phyloP scores from a whole-genome alignment of 2,888 invertebrate genomes.

The Cyclophora punctaria region DNA sequence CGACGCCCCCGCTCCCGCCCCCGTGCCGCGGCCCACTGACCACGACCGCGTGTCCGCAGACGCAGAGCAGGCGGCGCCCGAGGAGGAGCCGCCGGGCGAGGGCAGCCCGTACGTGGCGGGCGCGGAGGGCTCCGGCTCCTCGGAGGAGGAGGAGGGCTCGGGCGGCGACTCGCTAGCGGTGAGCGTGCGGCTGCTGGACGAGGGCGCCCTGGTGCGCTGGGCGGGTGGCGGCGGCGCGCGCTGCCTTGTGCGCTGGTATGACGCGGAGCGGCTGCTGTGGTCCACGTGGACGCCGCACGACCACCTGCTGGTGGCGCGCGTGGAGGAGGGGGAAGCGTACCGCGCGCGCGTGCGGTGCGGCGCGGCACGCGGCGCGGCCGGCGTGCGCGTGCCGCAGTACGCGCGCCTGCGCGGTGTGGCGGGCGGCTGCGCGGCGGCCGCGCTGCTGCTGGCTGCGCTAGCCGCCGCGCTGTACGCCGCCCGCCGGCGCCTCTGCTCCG shows the following conservation, averaged over 20 bases:
- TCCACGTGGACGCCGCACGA: constrained; percentile 81
- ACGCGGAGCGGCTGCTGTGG: constrained; percentile 77
- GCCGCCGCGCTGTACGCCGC: constrained; percentile 73
- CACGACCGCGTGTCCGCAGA: constrained; percentile 11
- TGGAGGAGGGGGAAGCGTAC: constrained; percentile 84
- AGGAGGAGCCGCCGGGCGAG: constrained; percentile 1
- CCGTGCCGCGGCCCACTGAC: constrained; percentile 2
- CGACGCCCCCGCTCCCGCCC: neutral
- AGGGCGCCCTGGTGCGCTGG: constrained; percentile 86
- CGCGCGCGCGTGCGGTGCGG: constrained; percentile 83
- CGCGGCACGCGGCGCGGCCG: constrained; percentile 82
- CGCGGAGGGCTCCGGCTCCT: constrained; percentile 25
- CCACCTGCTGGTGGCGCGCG: constrained; percentile 79
- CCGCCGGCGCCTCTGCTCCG: constrained; percentile 39
- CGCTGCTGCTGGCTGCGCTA: constrained; percentile 79
- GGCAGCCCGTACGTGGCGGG: constrained; percentile 20
- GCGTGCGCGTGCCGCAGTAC: constrained; percentile 81
- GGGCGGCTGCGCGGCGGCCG: constrained; percentile 80
- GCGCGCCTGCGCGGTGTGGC: constrained; percentile 81
- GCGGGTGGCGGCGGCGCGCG: constrained; percentile 75
- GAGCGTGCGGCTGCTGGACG: constrained; percentile 79
- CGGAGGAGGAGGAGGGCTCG: constrained; percentile 71
- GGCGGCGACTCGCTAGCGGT: constrained; percentile 78
- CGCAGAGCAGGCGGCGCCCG: constrained; percentile 8
- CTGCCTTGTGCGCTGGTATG: constrained; percentile 83